Conservation (phyloP, 2,888 invertebrate species). For the Hymenopus coronatus region DNA sequence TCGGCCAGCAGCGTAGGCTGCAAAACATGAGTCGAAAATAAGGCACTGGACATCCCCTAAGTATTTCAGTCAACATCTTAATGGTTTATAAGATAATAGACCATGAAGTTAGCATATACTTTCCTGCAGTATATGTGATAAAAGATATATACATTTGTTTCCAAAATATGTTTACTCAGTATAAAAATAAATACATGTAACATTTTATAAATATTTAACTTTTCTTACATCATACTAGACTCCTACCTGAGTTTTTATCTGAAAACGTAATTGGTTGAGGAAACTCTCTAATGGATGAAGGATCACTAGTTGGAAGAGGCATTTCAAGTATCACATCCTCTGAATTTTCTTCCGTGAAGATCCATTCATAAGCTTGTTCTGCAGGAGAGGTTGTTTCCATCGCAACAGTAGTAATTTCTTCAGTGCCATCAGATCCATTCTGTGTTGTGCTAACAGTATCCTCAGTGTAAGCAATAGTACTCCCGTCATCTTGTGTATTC, state of each 20-base stretch:
- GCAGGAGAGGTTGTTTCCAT: not conserved
- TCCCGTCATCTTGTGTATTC: not conserved
- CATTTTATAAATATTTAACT: no score
- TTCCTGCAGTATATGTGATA: no score
- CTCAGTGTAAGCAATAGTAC: not conserved
- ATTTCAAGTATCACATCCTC: conserved; percentile 7
- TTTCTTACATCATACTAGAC: not conserved
- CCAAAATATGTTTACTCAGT: no score
- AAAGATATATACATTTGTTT: no score
- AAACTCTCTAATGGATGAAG: conserved; percentile 23
- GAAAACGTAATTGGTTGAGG: conserved; percentile 23
- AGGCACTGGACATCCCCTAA: no score
- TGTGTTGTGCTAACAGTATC: not conserved
- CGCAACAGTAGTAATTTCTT: not conserved
- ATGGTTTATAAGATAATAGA: no score
- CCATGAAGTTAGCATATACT: no score
- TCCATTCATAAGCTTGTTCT: conserved; percentile 19
- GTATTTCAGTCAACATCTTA: no score
- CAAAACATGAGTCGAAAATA: no score
- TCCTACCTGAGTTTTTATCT: conserved; percentile 9
- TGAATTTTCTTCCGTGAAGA: not conserved
- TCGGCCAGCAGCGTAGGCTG: no score
- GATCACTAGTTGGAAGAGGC: conserved; percentile 21
- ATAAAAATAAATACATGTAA: no score
- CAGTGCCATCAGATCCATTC: not conserved